Evolutionary conservation across 2,797 vertebrate genomes (phyloP).

Genomic region (Crypturellus tataupa): DNA sequence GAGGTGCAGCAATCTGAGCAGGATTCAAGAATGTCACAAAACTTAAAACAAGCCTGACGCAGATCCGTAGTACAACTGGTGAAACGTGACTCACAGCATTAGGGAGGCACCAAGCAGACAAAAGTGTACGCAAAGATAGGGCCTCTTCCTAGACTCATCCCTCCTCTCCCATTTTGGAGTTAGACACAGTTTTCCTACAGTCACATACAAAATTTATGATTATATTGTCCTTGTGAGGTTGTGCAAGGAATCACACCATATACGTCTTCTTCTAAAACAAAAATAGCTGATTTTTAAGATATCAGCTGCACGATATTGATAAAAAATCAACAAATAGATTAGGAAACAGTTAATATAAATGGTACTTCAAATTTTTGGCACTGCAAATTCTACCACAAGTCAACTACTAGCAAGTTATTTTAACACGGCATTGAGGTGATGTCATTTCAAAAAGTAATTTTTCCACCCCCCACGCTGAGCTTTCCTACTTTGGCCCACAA

Average conservation of each 20-base stretch:
- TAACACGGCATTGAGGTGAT: background rate
- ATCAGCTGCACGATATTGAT: background rate
- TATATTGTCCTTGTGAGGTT: background rate
- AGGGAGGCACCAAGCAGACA: background rate
- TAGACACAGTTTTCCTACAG: background rate
- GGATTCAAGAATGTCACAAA: background rate
- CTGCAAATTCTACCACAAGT: background rate
- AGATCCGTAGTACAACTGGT: background rate
- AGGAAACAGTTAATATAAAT: background rate
- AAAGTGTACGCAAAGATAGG: background rate
- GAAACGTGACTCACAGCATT: background rate
- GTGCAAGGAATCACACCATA: background rate
- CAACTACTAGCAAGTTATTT: background rate
- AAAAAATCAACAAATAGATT: background rate
- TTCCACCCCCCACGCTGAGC: background rate
- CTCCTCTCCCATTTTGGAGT: background rate
- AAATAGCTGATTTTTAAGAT: background rate
- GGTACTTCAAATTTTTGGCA: background rate
- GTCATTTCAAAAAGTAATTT: background rate
- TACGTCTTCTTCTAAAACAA: background rate
- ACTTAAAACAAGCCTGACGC: accelerated
- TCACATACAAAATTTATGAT: background rate
- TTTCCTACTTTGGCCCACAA: background rate
- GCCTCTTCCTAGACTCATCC: background rate
- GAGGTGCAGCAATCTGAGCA: background rate